These are phyloP conservation scores for Xiphophorus couchianus DNA, from an alignment of 2,113 vertebrate species.

Conservation along the genomic window DNA sequence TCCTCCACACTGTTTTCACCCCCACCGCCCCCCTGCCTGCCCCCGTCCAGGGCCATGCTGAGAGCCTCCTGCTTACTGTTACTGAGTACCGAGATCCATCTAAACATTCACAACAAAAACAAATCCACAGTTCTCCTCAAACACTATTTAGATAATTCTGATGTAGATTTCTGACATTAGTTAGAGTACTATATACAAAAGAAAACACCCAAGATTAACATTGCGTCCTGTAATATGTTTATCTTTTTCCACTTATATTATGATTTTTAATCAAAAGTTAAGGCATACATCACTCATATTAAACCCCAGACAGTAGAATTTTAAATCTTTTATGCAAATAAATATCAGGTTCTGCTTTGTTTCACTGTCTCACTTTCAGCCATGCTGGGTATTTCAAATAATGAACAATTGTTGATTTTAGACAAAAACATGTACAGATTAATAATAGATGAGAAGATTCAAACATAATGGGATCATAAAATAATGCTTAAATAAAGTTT, in stretches of 20 bases:
- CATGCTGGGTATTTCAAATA: too few species aligned
- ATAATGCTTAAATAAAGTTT: too few species aligned
- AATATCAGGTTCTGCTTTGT: neutral
- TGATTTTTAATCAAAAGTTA: neutral
- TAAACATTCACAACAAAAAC: slow-evolving; percentile 20
- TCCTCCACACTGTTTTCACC: slow-evolving; percentile 65
- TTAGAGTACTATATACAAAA: neutral
- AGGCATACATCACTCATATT: neutral
- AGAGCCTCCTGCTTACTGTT: slow-evolving; percentile 75
- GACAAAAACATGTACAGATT: neutral
- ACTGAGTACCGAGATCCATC: slow-evolving; percentile 72
- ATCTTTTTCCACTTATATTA: too few species aligned
- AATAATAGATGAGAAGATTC: neutral
- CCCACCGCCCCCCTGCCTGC: slow-evolving; percentile 14
- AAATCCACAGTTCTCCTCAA: neutral
- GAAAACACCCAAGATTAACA: neutral
- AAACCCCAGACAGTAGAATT: neutral
- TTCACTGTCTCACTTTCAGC: neutral
- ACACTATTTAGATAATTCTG: neutral
- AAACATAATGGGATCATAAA: neutral
- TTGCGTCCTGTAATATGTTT: neutral
- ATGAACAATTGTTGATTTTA: neutral
- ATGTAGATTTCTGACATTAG: neutral
- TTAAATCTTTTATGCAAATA: neutral
- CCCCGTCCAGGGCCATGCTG: slow-evolving; percentile 57